These are phyloP conservation scores for Drosophila stalkeri DNA, from an alignment of 2,888 invertebrate species.

Conservation along the genomic window DNA sequence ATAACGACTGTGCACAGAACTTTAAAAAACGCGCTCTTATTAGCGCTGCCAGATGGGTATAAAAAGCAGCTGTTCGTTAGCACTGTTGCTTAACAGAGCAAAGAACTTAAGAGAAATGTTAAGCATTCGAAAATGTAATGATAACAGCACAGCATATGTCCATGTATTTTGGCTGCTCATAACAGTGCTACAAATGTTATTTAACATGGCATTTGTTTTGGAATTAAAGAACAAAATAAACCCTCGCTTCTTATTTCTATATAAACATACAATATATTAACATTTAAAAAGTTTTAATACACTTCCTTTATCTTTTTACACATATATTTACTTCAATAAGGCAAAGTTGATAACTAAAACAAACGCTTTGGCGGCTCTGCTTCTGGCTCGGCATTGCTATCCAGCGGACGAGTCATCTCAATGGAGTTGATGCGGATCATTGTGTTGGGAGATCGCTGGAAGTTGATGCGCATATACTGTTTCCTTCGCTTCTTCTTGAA, in stretches of 20 bases:
- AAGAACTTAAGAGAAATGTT: neutral
- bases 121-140: neutral
- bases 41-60: slow-evolving; percentile 20
- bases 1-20: neutral
- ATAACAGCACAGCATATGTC: neutral
- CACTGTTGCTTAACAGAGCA: slow-evolving; percentile 1
- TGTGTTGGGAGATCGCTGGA: slow-evolving; percentile 89
- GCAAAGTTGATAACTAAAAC: slow-evolving; percentile 52
- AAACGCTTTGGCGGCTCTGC: slow-evolving; percentile 47
- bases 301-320: slow-evolving; percentile 7
- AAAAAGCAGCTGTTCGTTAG: slow-evolving; percentile 16
- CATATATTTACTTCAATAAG: slow-evolving; percentile 32
- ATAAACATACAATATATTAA: neutral
- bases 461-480: slow-evolving; percentile 91
- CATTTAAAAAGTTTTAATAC: neutral
- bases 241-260: no score
- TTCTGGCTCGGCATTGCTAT: slow-evolving; percentile 34
- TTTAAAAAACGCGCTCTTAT: neutral
- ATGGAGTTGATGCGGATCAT: slow-evolving; percentile 92
- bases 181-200: neutral
- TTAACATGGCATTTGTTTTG: slow-evolving; percentile 1
- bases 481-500: slow-evolving; percentile 92
- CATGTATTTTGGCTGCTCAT: neutral
- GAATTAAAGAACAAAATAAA: neutral
- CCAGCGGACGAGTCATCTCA: slow-evolving; percentile 86